Evolutionary conservation across 1,140 invertebrate species (phyloP).

Genomic region (Panulirus ornatus): DNA sequence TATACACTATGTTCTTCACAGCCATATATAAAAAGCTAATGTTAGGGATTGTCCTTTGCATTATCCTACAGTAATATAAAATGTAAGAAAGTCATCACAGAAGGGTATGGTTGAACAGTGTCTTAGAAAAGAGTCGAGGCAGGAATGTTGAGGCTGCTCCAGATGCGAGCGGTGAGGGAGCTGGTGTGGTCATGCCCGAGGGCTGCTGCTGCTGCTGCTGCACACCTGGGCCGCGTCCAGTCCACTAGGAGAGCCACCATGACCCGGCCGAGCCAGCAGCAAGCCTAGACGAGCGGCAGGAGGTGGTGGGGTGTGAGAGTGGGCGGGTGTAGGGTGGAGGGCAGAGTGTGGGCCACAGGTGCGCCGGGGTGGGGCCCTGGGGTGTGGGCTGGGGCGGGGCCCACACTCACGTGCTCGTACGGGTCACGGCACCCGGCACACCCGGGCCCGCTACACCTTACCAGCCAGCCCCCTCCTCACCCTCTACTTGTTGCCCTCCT

Average conservation of each 20-base stretch:
- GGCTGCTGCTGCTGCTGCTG: neutral
- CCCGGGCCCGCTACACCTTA: slow-evolving; percentile 57
- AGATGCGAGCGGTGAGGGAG: slow-evolving; percentile 7
- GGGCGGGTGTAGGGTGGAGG: neutral
- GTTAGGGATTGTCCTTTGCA: slow-evolving; percentile 51
- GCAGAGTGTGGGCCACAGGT: slow-evolving; percentile 39
- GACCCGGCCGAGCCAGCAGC: neutral
- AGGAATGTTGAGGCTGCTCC: slow-evolving; percentile 25
- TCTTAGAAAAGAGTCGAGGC: slow-evolving; percentile 12
- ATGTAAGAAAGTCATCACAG: slow-evolving; percentile 63
- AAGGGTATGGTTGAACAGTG: slow-evolving; percentile 4
- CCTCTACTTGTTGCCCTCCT: slow-evolving; percentile 16
- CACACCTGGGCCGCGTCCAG: slow-evolving; percentile 16
- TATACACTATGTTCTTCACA: slow-evolving; percentile 38
- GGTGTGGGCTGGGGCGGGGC: slow-evolving; percentile 25
- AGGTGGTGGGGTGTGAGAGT: neutral
- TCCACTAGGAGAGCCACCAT: slow-evolving; percentile 24
- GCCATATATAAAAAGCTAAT: slow-evolving; percentile 55
- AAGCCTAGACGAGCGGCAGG: neutral
- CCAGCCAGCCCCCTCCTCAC: slow-evolving; percentile 34
- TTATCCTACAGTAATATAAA: slow-evolving; percentile 54
- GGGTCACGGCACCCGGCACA: slow-evolving; percentile 34
- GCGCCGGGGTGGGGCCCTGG: slow-evolving; percentile 43
- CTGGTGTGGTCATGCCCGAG: neutral
- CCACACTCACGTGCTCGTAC: slow-evolving; percentile 38